Percentiles rank a stretch among this genome's conserved stretches.
phyloP scores from a whole-genome alignment of 2,113 vertebrate species.

The Mesocricetus auratus region DNA sequence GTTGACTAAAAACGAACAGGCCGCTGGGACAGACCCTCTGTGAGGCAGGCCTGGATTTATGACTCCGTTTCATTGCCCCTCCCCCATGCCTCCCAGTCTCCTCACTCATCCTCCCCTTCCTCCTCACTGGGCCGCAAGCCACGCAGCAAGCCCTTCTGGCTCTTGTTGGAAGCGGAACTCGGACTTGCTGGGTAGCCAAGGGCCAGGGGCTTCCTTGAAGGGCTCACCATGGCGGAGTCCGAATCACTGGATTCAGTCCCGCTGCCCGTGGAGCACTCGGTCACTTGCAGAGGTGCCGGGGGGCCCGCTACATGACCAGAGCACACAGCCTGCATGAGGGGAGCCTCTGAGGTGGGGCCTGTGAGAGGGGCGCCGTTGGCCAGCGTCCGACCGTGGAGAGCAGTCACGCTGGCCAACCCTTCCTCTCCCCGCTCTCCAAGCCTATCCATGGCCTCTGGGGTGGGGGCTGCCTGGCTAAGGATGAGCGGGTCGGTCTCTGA shows the following conservation, averaged over 20 bases:
- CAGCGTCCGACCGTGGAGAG: constrained; percentile 88
- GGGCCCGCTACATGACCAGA: constrained; percentile 73
- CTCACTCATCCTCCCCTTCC: constrained; percentile 87
- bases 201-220: constrained; percentile 85
- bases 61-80: background rate
- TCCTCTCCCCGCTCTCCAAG: constrained; percentile 84
- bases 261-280: constrained; percentile 92
- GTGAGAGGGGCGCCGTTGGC: constrained; percentile 89
- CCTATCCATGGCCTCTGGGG: constrained; percentile 76
- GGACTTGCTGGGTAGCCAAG: constrained; percentile 86
- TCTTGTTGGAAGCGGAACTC: constrained; percentile 87
- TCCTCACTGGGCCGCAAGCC: constrained; percentile 92
- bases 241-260: constrained; percentile 96
- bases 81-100: constrained; percentile 89
- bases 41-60: background rate
- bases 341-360: constrained; percentile 83
- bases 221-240: constrained; percentile 88
- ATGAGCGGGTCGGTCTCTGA: constrained; percentile 92
- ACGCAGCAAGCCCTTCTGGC: constrained; percentile 89
- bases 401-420: constrained; percentile 81
- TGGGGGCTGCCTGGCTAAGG: constrained; percentile 86
- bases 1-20: background rate
- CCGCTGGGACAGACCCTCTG: background rate
- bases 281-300: constrained; percentile 88
- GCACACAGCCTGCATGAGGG: constrained; percentile 69